These are phyloP conservation scores for Panzeria rudis DNA, from an alignment of 2,888 invertebrate species.

Conservation along the genomic window DNA sequence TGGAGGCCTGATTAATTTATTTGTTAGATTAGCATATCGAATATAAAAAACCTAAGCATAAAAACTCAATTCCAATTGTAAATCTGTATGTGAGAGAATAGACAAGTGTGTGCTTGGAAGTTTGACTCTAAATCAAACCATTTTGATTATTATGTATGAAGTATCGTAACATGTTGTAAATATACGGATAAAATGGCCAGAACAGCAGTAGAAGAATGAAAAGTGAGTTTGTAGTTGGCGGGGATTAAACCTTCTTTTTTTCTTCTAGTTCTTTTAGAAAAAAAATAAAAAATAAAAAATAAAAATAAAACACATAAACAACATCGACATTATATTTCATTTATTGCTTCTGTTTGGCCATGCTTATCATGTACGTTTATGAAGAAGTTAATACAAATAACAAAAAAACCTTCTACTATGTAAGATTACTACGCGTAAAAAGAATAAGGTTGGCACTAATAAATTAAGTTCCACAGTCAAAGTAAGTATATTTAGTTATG, in stretches of 20 bases:
- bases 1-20: conserved; percentile 18
- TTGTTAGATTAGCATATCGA: conserved; percentile 30
- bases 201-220: conserved; percentile 9
- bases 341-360: conserved; percentile 54
- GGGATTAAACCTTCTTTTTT: conserved; percentile 14
- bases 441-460: neutral
- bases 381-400: neutral
- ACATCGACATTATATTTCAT: conserved; percentile 36
- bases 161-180: conserved; percentile 29
- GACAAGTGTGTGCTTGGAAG: neutral
- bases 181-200: neutral
- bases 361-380: conserved; percentile 50
- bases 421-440: neutral
- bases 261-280: conserved; percentile 5
- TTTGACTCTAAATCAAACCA: conserved; percentile 32
- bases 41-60: neutral
- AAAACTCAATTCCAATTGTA: neutral
- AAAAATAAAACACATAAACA: neutral
- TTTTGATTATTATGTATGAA: conserved; percentile 32
- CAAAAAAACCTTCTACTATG: neutral
- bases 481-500: too few species aligned
- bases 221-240: neutral
- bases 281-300: neutral
- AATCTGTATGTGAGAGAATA: neutral
- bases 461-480: too few species aligned